phyloP scores from a whole-genome alignment of 2,888 invertebrate genomes.

The Drosophila crucigera region DNA sequence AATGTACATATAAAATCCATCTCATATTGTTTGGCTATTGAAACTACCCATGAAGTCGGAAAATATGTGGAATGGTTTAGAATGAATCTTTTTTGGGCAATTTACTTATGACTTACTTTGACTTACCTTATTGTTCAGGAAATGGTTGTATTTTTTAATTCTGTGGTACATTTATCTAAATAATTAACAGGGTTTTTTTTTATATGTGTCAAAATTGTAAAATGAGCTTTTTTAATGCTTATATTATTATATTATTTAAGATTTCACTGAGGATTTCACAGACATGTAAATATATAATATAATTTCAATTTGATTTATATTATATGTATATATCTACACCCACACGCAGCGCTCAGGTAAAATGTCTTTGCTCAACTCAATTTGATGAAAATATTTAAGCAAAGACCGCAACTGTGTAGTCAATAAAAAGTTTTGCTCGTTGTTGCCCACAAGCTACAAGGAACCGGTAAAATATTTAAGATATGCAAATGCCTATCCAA shows the following conservation, averaged over 20 bases:
- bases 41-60: background rate
- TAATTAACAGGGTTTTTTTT: background rate
- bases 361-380: background rate
- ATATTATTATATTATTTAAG: too few species aligned
- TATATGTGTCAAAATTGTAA: too few species aligned
- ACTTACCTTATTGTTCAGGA: too few species aligned
- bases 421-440: conserved; percentile 25
- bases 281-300: background rate
- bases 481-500: conserved; percentile 59
- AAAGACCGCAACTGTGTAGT: conserved; percentile 1
- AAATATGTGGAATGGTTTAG: background rate
- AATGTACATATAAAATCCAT: background rate
- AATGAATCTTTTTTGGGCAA: background rate
- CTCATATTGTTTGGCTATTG: background rate
- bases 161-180: background rate
- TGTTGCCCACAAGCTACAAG: background rate
- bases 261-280: background rate
- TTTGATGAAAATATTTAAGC: background rate
- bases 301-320: background rate
- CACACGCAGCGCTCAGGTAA: background rate
- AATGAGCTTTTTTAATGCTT: background rate
- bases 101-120: background rate
- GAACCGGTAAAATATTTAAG: conserved; percentile 20
- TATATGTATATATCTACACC: background rate
- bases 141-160: background rate